Conservation (phyloP, 2,888 invertebrate species). For the Callinectes sapidus region DNA sequence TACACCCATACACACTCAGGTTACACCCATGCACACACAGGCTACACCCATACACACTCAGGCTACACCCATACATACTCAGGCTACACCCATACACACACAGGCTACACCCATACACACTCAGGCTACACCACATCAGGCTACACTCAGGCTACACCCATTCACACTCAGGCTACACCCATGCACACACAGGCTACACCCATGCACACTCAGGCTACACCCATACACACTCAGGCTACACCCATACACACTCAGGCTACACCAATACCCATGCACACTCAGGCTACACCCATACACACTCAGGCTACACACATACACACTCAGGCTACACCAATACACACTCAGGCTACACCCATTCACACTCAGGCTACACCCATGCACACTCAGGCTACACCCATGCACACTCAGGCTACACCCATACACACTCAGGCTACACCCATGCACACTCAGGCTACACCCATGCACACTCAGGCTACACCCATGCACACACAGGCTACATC, state of each 20-base stretch:
- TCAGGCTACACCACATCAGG: neutral
- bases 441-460: neutral
- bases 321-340: neutral
- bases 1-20: neutral
- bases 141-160: neutral
- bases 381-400: neutral
- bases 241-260: neutral
- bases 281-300: neutral
- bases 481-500: no score
- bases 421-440: neutral
- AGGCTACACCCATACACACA: neutral
- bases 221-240: neutral
- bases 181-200: neutral
- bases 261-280: neutral
- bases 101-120: neutral
- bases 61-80: neutral
- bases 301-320: neutral
- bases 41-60: neutral
- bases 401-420: neutral
- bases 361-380: constrained; percentile 8
- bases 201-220: neutral
- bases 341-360: neutral
- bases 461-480: neutral
- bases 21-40: neutral
- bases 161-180: neutral